Evolutionary conservation across 1,140 invertebrate species (phyloP).

Genomic region (Phymastichus coffea): DNA sequence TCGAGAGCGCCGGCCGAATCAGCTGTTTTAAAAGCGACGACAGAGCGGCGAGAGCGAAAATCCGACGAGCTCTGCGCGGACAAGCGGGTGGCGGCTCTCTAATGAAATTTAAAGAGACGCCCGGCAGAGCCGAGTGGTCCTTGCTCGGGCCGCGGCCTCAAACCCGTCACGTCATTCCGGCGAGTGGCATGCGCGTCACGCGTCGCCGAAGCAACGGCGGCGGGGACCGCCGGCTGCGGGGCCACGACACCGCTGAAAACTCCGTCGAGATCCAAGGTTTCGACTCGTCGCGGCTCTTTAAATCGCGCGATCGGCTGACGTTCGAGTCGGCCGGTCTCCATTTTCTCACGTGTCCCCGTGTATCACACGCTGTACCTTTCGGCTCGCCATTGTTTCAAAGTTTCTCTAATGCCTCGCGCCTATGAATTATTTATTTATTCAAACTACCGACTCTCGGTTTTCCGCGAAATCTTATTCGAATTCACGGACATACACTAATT

Average conservation of each 20-base stretch:
- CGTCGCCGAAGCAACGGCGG: not conserved
- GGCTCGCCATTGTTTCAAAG: constrained; percentile 7
- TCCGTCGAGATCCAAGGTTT: constrained; percentile 19
- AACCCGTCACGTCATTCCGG: constrained; percentile 24
- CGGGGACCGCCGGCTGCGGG: not conserved
- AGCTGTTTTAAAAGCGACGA: too few species aligned
- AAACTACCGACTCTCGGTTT: constrained; percentile 14
- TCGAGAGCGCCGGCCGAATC: too few species aligned
- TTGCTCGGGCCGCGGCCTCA: not conserved
- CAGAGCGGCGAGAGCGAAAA: too few species aligned
- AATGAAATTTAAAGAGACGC: too few species aligned
- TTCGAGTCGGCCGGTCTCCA: too few species aligned
- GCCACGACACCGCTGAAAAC: constrained; percentile 14
- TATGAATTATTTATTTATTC: constrained; percentile 28
- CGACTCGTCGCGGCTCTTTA: not conserved
- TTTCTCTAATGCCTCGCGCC: constrained; percentile 21
- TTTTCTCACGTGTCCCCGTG: too few species aligned
- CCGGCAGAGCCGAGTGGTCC: too few species aligned
- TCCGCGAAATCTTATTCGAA: constrained; percentile 26
- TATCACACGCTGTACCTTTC: not conserved
- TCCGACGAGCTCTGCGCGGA: too few species aligned
- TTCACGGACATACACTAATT: constrained; percentile 21
- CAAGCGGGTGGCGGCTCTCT: too few species aligned
- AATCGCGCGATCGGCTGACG: too few species aligned
- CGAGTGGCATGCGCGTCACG: too few species aligned